A percentile compares a stretch with the other conserved stretches of the same genome.
Evolutionary conservation across 2,113 vertebrate genomes (phyloP).

Genomic region (Callospermophilus lateralis): DNA sequence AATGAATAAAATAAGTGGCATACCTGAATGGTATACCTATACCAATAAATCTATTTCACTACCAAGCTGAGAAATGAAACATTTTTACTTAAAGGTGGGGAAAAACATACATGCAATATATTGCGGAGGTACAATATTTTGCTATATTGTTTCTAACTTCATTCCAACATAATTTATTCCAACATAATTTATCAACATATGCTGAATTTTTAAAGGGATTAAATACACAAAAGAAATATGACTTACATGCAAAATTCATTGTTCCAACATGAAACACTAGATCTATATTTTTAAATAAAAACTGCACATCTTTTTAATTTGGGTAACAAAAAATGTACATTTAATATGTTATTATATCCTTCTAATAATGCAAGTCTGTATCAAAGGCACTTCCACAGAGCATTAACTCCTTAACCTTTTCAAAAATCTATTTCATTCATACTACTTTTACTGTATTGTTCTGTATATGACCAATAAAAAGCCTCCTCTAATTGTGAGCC

Average conservation of each 20-base stretch:
- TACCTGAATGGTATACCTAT: neutral
- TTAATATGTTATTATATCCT: conserved; percentile 75
- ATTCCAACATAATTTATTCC: conserved; percentile 58
- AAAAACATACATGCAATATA: conserved; percentile 69
- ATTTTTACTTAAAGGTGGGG: conserved; percentile 43
- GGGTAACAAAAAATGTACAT: conserved; percentile 80
- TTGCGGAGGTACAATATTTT: conserved; percentile 61
- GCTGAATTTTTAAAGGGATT: conserved; percentile 54
- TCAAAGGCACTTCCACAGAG: conserved; percentile 88
- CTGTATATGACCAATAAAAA: conserved; percentile 26
- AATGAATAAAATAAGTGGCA: conserved; percentile 39
- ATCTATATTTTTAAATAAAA: conserved; percentile 75
- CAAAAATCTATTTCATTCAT: conserved; percentile 48
- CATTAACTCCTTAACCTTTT: conserved; percentile 70
- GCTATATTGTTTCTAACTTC: conserved; percentile 76
- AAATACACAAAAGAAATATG: conserved; percentile 55
- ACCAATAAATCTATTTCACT: neutral
- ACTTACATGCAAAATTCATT: conserved; percentile 84
- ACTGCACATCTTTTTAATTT: conserved; percentile 77
- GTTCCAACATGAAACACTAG: conserved; percentile 84
- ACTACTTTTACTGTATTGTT: conserved; percentile 27
- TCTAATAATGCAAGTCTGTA: conserved; percentile 79
- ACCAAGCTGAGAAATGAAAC: conserved; percentile 34
- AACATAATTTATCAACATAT: conserved; percentile 57
- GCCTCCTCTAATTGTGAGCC: conserved; percentile 6